Evolutionary conservation across 2,113 vertebrate species (phyloP).

Genomic region (Brienomyrus brachyistius): DNA sequence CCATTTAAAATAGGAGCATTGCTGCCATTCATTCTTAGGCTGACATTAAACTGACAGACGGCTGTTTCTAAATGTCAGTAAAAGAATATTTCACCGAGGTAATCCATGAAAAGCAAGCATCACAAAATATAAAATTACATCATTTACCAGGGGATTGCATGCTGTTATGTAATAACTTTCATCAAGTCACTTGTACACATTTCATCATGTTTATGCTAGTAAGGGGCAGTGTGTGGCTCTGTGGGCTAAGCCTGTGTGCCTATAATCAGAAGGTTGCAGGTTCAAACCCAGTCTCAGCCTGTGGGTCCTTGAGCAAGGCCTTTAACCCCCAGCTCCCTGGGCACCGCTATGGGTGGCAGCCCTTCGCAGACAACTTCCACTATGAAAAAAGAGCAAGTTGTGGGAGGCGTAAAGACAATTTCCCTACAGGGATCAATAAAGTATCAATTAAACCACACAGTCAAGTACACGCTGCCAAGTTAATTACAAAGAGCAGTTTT

Average conservation of each 20-base stretch:
- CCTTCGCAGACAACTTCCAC: too few species aligned
- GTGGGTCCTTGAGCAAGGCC: too few species aligned
- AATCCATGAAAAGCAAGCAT: background rate
- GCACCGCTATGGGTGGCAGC: too few species aligned
- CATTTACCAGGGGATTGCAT: background rate
- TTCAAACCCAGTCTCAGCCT: too few species aligned
- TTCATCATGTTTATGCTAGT: background rate
- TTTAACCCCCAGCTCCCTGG: too few species aligned
- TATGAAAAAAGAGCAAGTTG: too few species aligned
- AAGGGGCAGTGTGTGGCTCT: too few species aligned
- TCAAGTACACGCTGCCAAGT: background rate
- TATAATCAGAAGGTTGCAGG: too few species aligned
- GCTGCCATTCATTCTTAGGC: background rate
- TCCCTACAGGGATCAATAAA: too few species aligned
- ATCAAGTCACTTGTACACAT: background rate
- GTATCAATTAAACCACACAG: too few species aligned
- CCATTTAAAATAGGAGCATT: background rate
- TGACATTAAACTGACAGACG: background rate
- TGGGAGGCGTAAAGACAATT: too few species aligned
- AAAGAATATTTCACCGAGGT: background rate
- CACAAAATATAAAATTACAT: background rate
- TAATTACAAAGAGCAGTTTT: background rate
- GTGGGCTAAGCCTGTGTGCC: too few species aligned
- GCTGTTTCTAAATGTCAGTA: background rate
- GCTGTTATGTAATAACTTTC: background rate